Conservation (phyloP, 2,888 invertebrate genomes). For the Lamproptera curius region DNA sequence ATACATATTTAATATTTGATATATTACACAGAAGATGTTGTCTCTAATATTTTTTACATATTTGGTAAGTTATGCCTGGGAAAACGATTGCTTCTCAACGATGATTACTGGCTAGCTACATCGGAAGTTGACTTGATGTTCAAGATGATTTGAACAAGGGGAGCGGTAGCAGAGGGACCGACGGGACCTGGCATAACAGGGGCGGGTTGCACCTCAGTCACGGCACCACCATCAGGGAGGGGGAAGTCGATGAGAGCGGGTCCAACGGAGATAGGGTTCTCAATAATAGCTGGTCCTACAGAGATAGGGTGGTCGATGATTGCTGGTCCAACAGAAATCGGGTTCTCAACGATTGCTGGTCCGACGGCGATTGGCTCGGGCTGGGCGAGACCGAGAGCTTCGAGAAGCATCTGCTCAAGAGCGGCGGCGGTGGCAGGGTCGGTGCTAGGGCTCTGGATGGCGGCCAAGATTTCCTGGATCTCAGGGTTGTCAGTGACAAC, state of each 20-base stretch:
- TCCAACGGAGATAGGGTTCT: conserved; percentile 22
- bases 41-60: no score
- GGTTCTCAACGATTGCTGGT: conserved; percentile 28
- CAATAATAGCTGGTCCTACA: conserved; percentile 21
- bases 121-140: conserved; percentile 25
- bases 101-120: no score
- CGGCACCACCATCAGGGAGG: conserved; percentile 15
- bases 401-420: conserved; percentile 26
- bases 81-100: no score
- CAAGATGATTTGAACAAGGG: conserved; percentile 34
- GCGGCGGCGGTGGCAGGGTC: conserved; percentile 30
- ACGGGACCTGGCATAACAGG: conserved; percentile 17
- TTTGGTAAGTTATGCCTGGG: no score
- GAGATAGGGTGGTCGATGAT: conserved; percentile 27
- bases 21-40: no score
- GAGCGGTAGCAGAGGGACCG: conserved; percentile 20
- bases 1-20: no score
- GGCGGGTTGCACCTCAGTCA: conserved; percentile 15
- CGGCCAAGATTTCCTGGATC: conserved; percentile 43
- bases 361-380: conserved; percentile 29
- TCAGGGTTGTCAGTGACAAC: conserved; percentile 35
- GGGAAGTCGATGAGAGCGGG: conserved; percentile 25
- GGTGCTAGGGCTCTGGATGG: conserved; percentile 41
- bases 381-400: conserved; percentile 29
- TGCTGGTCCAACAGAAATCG: conserved; percentile 29